A percentile compares a stretch with the other conserved stretches of the same genome.
Conservation (phyloP, 2,113 vertebrate genomes). For the Promerops cafer region DNA sequence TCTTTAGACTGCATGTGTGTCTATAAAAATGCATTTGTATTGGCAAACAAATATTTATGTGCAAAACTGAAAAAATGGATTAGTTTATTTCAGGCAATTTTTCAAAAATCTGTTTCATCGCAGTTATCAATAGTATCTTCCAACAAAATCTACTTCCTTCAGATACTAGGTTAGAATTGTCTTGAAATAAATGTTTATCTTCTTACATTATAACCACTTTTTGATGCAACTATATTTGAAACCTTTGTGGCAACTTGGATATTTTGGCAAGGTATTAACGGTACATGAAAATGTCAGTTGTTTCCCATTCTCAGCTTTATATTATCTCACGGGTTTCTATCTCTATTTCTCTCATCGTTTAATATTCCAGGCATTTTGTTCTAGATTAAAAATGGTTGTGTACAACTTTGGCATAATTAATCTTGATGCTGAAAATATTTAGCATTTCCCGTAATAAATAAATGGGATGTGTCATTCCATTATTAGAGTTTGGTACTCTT, state of each 20-base stretch:
- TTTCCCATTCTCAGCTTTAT: neutral
- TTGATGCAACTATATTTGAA: neutral
- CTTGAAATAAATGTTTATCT: neutral
- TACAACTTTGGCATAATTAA: neutral
- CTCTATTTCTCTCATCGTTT: neutral
- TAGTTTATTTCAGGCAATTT: neutral
- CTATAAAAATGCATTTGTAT: neutral
- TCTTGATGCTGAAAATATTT: neutral
- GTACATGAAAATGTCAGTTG: neutral
- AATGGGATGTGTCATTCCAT: neutral
- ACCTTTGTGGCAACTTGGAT: neutral
- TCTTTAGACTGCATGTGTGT: neutral
- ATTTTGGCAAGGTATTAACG: neutral
- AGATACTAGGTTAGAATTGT: neutral
- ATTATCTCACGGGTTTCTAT: neutral
- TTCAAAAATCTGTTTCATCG: neutral
- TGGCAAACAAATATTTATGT: neutral
- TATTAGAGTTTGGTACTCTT: neutral
- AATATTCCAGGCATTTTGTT: neutral
- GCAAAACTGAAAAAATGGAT: neutral
- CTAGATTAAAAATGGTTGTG: neutral
- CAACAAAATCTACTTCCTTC: neutral
- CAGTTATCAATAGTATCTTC: neutral
- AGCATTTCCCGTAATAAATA: neutral
- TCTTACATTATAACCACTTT: neutral